Conservation (phyloP, 1,140 invertebrate species). For the Cataglyphis hispanica region DNA sequence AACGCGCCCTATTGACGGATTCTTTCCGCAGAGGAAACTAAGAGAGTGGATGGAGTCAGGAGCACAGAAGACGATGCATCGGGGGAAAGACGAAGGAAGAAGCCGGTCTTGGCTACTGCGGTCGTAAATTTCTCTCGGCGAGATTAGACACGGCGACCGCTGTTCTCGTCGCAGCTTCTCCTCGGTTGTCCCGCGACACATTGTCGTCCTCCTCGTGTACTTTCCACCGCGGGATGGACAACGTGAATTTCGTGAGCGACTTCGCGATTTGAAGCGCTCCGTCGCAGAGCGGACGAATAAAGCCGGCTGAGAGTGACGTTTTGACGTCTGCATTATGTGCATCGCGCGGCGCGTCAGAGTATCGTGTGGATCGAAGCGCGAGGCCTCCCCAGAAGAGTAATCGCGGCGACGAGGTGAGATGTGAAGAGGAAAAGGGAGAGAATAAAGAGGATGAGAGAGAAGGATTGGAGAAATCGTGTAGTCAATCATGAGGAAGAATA, state of each 20-base stretch:
- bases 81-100: constrained; percentile 7
- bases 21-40: constrained; percentile 70
- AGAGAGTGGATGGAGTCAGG: constrained; percentile 27
- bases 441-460: constrained; percentile 51
- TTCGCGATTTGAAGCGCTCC: constrained; percentile 61
- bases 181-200: constrained; percentile 24
- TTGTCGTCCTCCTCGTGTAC: constrained; percentile 23
- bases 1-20: constrained; percentile 78
- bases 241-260: constrained; percentile 42
- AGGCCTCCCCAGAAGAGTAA: constrained; percentile 11
- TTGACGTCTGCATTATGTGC: constrained; percentile 71
- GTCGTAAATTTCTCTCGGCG: constrained; percentile 72
- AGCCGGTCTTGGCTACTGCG: constrained; percentile 46
- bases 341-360: constrained; percentile 34
- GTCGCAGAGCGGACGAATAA: constrained; percentile 51
- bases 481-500: constrained; percentile 25
- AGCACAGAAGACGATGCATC: background rate
- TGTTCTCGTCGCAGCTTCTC: constrained; percentile 36
- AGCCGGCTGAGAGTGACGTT: constrained; percentile 64
- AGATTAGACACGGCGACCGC: constrained; percentile 70
- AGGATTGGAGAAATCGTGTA: background rate
- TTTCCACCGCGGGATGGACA: background rate
- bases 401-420: constrained; percentile 22
- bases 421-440: background rate
- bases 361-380: constrained; percentile 16